Evolutionary conservation across 2,888 invertebrate species (phyloP), one percentile per base, ranked within the genome.

Genomic region (Noctua pronuba): DNA sequence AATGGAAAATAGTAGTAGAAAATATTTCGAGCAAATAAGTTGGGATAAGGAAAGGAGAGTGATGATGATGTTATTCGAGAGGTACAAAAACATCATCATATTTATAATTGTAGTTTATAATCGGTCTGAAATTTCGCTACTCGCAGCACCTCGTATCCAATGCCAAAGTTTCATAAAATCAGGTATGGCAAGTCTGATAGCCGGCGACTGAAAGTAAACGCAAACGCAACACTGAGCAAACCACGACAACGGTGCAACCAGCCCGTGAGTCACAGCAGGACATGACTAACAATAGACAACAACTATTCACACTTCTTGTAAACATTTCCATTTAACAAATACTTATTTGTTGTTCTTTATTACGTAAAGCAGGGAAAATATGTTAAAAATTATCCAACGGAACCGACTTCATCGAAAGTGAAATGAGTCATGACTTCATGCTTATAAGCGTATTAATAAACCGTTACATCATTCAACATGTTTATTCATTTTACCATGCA

Each of bases 401-500:
- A 71, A 68, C 46, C 16, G n/a, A 55, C 16, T 72, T 75, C 46
- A 73, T 73, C 73, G 77, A 81, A 85, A 82, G 77, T 82, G 82
- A 81, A 79, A 73, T 72, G 75, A 85, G 72, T 85, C 77, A 71
- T 67, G 38, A 71, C 31, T 81, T 77, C 77, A 77, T 65, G 69
- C 55, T 75, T 52, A 44, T 76, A 83, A 74, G 52, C 77, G 31
- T 68, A 68, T 71, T 77, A 81, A 49, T 81, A 46, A 65, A 64
- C 52, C 16, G 44, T 81, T 73, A 74, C 62, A 82, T 86, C 68
- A 86, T 79, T 75, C 65, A 52, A 70, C 70, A 85, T 81, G 82
- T 73, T 83, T 68, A 77, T 74, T 60, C 44, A 85, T 85, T 82
- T 77, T 73, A 52, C 60, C 82, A 71, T 85, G 58, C 82, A 71